Base-by-base conservation (phyloP, 2,888 invertebrate species). In the Gibbula magus region DNA sequence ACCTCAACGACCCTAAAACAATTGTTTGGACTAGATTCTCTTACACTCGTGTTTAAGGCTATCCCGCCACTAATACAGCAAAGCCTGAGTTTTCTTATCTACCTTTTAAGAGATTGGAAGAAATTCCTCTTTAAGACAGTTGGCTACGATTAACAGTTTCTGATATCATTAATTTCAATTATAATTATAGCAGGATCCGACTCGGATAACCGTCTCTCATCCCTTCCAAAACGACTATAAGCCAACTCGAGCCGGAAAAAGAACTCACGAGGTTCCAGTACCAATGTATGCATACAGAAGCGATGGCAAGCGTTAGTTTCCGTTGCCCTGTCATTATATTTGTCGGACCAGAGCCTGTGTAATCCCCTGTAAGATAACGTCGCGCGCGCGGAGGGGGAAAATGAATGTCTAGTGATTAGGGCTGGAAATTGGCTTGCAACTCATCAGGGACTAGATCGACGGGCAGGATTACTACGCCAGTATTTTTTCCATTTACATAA, bases 391-490 rank as follows among this genome's bases (percentile, higher is more conserved):
- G 73, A 73, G 74, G 78, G 82, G 82, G 78, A 78, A 82, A 85
- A 85, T 85, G 83, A 87, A 87, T 87, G 86, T 85, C 80, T 84
- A 81, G 82, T 86, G 86, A 88, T 88, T 87, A 87, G 84, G 73
- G 74, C 70, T 82, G 87, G 85, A 88, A 88, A 88, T 88, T 88
- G 87, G 85, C 86, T 88, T 86, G 84, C 83, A 86, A 85, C 86
- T 83, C 86, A 82, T 77, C 78, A 76, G 87, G 81, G 83, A 82
- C 82, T 82, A 73, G 53, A 54, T 73, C 78, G 78, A 78, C 74
- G 70, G 45, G 18, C 20, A 45, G 81, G 83, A 83, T 83, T 83
- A 83, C 74, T 66, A 22, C n/a, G 56, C 77, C 78, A 73, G 56
- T 79, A 78, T 78, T 80, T 73, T 78, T 81, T 83, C 83, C 81